Conservation (phyloP, 2,113 vertebrate species). For the Cnemophilus loriae region DNA sequence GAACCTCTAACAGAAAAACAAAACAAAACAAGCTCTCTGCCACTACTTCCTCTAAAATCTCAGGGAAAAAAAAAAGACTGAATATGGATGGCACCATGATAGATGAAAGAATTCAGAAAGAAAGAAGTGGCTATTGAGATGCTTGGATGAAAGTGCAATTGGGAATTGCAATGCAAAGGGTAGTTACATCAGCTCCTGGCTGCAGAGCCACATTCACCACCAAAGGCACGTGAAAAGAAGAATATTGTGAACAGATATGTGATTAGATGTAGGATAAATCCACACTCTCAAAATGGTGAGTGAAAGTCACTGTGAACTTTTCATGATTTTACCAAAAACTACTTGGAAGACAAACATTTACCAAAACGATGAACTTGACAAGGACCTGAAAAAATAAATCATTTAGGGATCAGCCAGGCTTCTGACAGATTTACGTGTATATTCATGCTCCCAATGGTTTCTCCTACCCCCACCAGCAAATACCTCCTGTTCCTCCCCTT, state of each 20-base stretch:
- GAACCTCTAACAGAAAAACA: not conserved
- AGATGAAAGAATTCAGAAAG: not conserved
- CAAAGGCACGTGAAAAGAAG: not conserved
- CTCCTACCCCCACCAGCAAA: not conserved
- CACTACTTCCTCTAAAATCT: not conserved
- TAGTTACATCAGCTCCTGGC: not conserved
- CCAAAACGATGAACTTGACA: not conserved
- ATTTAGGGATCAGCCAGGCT: not conserved
- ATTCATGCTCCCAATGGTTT: not conserved
- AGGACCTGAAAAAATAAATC: not conserved
- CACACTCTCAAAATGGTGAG: not conserved
- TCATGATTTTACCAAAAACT: not conserved
- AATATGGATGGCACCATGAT: not conserved
- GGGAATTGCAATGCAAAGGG: not conserved
- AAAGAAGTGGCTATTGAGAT: not conserved
- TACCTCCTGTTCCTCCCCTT: not conserved
- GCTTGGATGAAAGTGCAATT: not conserved
- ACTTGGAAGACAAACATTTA: not conserved
- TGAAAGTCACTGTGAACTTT: not conserved
- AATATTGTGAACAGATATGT: not conserved
- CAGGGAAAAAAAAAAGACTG: not conserved
- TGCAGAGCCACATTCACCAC: not conserved
- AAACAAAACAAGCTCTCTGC: not conserved
- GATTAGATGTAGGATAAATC: not conserved
- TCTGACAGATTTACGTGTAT: not conserved